Conservation (phyloP, 2,113 vertebrate genomes). For the Lota lota region DNA sequence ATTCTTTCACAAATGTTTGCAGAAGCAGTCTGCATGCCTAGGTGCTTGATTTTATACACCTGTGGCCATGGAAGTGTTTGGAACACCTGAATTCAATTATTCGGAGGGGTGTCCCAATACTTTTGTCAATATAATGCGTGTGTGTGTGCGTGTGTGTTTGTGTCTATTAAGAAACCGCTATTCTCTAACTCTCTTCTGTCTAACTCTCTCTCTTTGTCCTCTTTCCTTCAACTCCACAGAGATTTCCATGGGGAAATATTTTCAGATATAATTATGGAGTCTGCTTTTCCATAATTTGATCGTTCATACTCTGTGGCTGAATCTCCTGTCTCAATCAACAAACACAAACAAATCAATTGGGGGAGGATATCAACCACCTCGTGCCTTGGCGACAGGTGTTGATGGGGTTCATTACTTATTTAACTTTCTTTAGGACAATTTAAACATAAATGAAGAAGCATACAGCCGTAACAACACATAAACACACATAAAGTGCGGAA, state of each 20-base stretch:
- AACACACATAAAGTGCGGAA: not conserved
- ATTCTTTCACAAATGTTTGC: no score
- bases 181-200: conserved; percentile 19
- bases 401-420: conserved; percentile 2
- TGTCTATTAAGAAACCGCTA: no score
- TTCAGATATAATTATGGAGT: conserved; percentile 58
- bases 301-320: conserved; percentile 56
- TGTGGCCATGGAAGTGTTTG: no score
- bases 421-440: not conserved
- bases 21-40: no score
- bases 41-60: no score
- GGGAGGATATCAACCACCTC: conserved; percentile 46
- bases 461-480: conserved; percentile 16
- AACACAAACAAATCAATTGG: conserved; percentile 66
- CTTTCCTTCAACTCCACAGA: conserved; percentile 27
- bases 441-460: conserved; percentile 15
- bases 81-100: no score
- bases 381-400: conserved; percentile 41
- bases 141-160: no score
- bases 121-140: no score
- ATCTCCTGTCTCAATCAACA: conserved; percentile 65
- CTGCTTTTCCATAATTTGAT: conserved; percentile 62
- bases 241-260: conserved; percentile 57
- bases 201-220: conserved; percentile 18
- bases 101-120: no score